phyloP scores from a whole-genome alignment of 2,797 vertebrate genomes.

The Phoeniculus purpureus region DNA sequence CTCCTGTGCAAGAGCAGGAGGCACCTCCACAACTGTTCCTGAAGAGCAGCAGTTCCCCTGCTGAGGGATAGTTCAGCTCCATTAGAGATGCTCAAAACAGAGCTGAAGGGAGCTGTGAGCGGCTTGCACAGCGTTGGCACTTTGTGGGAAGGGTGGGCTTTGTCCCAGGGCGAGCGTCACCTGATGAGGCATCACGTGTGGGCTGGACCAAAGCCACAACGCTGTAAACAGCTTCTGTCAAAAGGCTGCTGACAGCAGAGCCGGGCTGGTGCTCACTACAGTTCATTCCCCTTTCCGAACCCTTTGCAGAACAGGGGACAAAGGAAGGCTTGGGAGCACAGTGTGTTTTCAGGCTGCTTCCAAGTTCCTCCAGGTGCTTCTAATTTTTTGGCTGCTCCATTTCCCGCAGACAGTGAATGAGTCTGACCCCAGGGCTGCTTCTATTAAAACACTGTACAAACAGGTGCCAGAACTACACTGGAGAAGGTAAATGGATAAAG shows the following conservation, averaged over 20 bases:
- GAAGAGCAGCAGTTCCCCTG: neutral
- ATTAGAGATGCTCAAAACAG: neutral
- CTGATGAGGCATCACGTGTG: conserved; percentile 40
- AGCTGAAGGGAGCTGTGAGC: neutral
- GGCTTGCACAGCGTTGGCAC: neutral
- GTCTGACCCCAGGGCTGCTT: neutral
- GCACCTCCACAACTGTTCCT: neutral
- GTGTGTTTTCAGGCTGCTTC: conserved; percentile 13
- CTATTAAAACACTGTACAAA: neutral
- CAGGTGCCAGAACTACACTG: neutral
- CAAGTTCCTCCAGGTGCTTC: conserved; percentile 13
- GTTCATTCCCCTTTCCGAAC: neutral
- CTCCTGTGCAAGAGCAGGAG: neutral
- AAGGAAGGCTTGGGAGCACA: neutral
- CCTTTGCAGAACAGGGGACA: neutral
- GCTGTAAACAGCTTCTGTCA: conserved; percentile 30
- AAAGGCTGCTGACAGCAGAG: conserved; percentile 51
- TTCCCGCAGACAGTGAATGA: conserved; percentile 3
- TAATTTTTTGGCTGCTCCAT: neutral
- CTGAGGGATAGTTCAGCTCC: neutral
- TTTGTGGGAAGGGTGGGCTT: neutral
- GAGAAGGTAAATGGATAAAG: conserved; percentile 3
- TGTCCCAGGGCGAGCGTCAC: neutral
- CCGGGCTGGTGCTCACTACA: conserved; percentile 9
- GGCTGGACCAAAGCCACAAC: conserved; percentile 33